Evolutionary conservation across 1,140 invertebrate genomes (phyloP).

Genomic region (Ditylenchus dipsaci): DNA sequence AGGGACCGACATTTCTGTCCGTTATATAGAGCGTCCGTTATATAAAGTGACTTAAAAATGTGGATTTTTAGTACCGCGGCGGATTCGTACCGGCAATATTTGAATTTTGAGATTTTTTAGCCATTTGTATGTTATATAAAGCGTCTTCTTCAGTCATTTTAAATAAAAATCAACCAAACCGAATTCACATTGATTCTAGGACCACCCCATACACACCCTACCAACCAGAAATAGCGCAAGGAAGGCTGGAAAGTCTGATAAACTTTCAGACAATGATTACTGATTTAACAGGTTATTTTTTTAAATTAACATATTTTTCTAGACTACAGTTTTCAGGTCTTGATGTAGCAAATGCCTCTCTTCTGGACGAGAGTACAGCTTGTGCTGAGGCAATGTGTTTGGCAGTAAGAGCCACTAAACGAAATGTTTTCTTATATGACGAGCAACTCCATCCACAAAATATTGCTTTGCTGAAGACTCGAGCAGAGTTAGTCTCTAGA

Average conservation of each 20-base stretch:
- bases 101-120: too few relatives aligned
- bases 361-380: constrained; percentile 93
- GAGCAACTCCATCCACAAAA: constrained; percentile 51
- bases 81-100: too few relatives aligned
- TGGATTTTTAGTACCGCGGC: too few relatives aligned
- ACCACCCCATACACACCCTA: constrained; percentile 65
- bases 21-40: too few relatives aligned
- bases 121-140: too few relatives aligned
- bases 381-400: constrained; percentile 91
- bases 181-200: constrained; percentile 10
- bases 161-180: too few relatives aligned
- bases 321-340: constrained; percentile 66
- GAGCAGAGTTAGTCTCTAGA: constrained; percentile 28
- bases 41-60: too few relatives aligned
- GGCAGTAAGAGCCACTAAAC: constrained; percentile 65
- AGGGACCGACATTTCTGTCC: too few relatives aligned
- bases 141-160: too few relatives aligned
- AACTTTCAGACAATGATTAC: constrained; percentile 97
- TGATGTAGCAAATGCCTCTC: constrained; percentile 88
- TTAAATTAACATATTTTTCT: constrained; percentile 82
- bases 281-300: constrained; percentile 83
- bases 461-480: constrained; percentile 48
- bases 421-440: constrained; percentile 47
- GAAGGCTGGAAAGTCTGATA: constrained; percentile 83
- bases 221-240: constrained; percentile 85